Evolutionary conservation across 2,888 invertebrate species (phyloP).

Genomic region (Hymenopus coronatus): DNA sequence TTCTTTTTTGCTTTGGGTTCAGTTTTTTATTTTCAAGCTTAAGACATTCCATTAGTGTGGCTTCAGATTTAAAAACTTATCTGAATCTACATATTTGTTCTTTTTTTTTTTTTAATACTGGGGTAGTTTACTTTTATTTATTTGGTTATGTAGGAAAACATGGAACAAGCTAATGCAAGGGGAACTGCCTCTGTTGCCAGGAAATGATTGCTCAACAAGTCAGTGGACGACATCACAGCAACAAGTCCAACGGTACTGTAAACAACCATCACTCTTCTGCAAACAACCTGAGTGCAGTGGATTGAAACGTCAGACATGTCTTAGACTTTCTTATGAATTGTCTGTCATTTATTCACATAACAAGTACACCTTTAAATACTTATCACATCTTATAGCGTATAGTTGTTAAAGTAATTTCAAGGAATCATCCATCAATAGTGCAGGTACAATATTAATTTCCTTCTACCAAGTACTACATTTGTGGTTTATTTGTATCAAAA

Average conservation of each 20-base stretch:
- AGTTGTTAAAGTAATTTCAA: not conserved
- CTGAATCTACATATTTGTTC: too few species aligned
- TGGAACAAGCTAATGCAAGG: not conserved
- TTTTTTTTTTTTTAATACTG: not conserved
- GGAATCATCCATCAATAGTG: not conserved
- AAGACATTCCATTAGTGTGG: too few species aligned
- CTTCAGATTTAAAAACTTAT: too few species aligned
- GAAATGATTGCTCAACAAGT: not conserved
- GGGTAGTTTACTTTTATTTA: not conserved
- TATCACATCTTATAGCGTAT: not conserved
- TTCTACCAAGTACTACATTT: not conserved
- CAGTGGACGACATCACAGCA: not conserved
- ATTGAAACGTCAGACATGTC: not conserved
- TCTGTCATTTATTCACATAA: not conserved
- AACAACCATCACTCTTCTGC: not conserved
- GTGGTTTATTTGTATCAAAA: not conserved
- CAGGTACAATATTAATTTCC: not conserved
- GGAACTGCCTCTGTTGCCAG: not conserved
- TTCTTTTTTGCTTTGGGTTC: too few species aligned
- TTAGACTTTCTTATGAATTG: not conserved
- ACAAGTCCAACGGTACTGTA: not conserved
- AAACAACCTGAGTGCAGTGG: constrained; percentile 10
- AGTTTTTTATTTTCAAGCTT: too few species aligned
- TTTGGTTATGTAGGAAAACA: not conserved
- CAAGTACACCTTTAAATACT: not conserved